These are phyloP conservation scores for Limnephilus rhombicus DNA, from an alignment of 2,888 invertebrate genomes.

Conservation along the genomic window DNA sequence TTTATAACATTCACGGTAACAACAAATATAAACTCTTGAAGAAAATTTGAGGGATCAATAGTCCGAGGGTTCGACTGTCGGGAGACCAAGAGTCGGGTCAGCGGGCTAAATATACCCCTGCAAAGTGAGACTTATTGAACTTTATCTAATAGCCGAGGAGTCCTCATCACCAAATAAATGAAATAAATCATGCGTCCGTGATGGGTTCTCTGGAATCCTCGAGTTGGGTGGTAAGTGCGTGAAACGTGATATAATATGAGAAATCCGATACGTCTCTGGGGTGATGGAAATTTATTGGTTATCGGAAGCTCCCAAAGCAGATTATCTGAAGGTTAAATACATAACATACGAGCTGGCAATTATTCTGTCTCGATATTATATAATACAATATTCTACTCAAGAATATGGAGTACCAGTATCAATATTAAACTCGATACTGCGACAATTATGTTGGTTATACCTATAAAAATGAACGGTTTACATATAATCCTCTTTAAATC, in stretches of 20 bases:
- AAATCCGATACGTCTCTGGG: not conserved
- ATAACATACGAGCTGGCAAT: not conserved
- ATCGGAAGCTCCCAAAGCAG: not conserved
- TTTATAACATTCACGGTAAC: no score
- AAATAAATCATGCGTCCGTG: not conserved
- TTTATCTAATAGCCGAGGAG: not conserved
- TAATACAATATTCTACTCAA: not conserved
- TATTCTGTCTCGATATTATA: not conserved
- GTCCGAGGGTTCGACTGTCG: no score
- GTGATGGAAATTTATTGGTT: slow-evolving; percentile 17
- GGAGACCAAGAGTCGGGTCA: no score
- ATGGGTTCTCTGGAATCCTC: not conserved
- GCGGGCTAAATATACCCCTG: not conserved
- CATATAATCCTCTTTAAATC: no score
- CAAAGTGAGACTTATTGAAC: not conserved
- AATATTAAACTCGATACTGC: not conserved
- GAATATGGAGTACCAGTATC: not conserved
- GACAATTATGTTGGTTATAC: not conserved
- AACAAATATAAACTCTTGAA: no score
- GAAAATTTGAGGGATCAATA: no score
- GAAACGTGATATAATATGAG: not conserved
- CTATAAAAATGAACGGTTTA: no score
- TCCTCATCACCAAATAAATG: not conserved
- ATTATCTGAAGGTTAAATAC: slow-evolving; percentile 3
- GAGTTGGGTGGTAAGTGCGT: not conserved